Evolutionary conservation across 1,140 invertebrate genomes (phyloP).

Genomic region (Drosophila aff.): DNA sequence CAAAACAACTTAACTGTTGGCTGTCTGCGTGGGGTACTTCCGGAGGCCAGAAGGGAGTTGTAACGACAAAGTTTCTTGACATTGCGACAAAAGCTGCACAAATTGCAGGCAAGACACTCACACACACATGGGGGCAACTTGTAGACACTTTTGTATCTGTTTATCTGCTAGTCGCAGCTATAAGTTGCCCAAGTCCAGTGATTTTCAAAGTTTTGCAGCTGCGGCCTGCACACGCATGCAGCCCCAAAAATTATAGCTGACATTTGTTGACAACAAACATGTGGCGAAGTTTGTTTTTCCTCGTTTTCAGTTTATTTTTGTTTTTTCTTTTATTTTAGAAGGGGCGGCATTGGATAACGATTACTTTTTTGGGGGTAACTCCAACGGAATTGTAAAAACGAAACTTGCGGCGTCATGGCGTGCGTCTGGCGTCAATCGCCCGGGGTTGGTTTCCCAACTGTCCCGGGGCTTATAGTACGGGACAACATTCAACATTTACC

Average conservation of each 20-base stretch:
- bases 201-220: conserved; percentile 66
- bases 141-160: conserved; percentile 68
- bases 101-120: conserved; percentile 42
- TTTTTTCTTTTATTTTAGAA: conserved; percentile 7
- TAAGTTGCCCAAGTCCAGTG: conserved; percentile 49
- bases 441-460: conserved; percentile 59
- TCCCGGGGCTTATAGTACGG: background rate
- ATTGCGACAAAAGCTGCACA: conserved; percentile 62
- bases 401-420: conserved; percentile 66
- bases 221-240: conserved; percentile 55
- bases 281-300: conserved; percentile 56
- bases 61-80: conserved; percentile 59
- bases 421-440: conserved; percentile 53
- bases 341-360: conserved; percentile 43
- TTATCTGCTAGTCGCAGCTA: conserved; percentile 48
- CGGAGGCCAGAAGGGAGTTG: background rate
- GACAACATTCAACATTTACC: conserved; percentile 11
- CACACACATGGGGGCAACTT: conserved; percentile 43
- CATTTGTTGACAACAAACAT: conserved; percentile 79
- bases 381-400: conserved; percentile 58
- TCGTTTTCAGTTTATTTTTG: background rate
- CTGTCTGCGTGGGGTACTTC: conserved; percentile 26
- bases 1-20: conserved; percentile 56
- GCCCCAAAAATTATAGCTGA: conserved; percentile 64
- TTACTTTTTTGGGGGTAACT: conserved; percentile 35